phyloP scores from a whole-genome alignment of 2,113 vertebrate genomes.

The Chaetura pelagica region DNA sequence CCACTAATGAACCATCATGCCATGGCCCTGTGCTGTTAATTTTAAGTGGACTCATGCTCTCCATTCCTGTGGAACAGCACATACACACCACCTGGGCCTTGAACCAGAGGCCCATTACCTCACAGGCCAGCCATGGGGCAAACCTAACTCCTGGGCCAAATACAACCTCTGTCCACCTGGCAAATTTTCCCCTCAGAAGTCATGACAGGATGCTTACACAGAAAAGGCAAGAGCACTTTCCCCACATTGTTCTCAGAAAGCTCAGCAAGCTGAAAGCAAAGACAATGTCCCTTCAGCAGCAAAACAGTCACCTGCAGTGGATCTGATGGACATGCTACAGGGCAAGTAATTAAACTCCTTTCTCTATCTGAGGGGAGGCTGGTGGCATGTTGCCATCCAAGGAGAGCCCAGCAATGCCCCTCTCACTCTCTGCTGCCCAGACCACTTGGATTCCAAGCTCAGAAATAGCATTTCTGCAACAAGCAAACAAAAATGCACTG shows the following conservation, averaged over 20 bases:
- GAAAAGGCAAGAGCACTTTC: neutral
- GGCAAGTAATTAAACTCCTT: neutral
- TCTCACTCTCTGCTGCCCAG: neutral
- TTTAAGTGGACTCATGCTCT: neutral
- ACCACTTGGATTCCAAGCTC: neutral
- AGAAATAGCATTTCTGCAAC: neutral
- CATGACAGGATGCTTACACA: neutral
- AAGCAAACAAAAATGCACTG: neutral
- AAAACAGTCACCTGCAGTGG: neutral
- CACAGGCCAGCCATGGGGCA: neutral
- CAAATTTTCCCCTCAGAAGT: neutral
- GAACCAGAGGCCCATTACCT: neutral
- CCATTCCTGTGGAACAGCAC: neutral
- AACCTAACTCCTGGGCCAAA: neutral
- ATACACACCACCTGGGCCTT: neutral
- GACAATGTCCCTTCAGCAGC: neutral
- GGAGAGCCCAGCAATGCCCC: neutral
- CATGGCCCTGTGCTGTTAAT: neutral
- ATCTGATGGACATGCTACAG: neutral
- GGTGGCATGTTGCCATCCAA: neutral
- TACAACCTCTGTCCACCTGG: neutral
- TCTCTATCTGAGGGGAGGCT: neutral
- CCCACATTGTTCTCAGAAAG: neutral
- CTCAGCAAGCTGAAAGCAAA: neutral
- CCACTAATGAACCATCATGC: accelerated